Percentiles rank a stretch among this genome's conserved stretches.
Conservation (phyloP, 2,113 vertebrate species). For the Rhadina sibilatrix region DNA sequence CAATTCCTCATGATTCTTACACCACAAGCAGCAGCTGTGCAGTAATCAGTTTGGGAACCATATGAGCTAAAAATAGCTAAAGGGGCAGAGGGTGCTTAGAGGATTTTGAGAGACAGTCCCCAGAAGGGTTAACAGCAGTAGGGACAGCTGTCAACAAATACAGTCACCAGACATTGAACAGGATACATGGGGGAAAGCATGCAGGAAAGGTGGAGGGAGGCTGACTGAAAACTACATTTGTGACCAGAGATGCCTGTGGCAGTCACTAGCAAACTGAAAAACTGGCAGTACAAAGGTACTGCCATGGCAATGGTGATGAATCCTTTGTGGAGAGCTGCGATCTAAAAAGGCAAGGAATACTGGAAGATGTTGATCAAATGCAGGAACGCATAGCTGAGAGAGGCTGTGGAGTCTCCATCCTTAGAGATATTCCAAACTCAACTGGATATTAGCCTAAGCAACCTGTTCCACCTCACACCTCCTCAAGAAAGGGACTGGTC, state of each 20-base stretch:
- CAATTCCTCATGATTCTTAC: background rate
- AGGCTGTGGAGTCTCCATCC: background rate
- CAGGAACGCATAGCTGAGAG: background rate
- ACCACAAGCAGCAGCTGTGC: background rate
- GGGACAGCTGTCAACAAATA: background rate
- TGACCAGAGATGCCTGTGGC: background rate
- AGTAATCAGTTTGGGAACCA: background rate
- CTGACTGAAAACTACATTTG: background rate
- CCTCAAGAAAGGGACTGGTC: background rate
- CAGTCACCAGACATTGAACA: background rate
- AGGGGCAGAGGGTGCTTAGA: background rate
- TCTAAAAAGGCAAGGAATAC: background rate
- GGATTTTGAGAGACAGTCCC: background rate
- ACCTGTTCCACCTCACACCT: background rate
- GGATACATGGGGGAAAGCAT: background rate
- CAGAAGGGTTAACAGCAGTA: background rate
- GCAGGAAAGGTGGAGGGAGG: background rate
- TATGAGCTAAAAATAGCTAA: background rate
- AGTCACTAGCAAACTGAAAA: background rate
- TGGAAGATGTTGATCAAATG: background rate
- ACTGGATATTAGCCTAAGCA: background rate
- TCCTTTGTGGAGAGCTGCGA: background rate
- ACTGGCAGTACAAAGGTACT: background rate
- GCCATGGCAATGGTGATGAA: background rate
- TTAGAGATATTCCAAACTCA: background rate